These are phyloP conservation scores for Brachyopa scutellaris DNA, from an alignment of 2,888 invertebrate genomes.

Conservation along the genomic window DNA sequence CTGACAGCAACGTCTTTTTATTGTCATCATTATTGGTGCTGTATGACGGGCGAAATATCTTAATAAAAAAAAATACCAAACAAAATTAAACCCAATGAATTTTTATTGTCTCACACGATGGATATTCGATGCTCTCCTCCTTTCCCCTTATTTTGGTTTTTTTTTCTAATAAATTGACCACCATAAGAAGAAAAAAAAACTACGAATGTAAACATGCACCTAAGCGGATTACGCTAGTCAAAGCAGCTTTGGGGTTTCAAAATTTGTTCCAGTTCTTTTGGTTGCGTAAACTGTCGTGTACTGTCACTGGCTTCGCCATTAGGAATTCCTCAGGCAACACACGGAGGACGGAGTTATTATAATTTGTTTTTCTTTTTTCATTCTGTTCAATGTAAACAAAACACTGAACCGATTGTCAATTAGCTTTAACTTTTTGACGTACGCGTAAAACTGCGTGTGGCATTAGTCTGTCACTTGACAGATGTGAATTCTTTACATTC, in stretches of 20 bases:
- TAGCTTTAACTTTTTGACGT: constrained; percentile 40
- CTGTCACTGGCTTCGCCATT: neutral
- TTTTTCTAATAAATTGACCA: constrained; percentile 7
- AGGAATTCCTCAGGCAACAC: constrained; percentile 12
- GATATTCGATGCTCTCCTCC: constrained; percentile 10
- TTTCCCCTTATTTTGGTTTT: neutral
- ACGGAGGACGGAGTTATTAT: no score
- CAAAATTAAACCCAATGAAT: neutral
- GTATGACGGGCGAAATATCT: no score
- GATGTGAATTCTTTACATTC: constrained; percentile 27
- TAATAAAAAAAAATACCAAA: neutral
- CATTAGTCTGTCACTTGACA: constrained; percentile 34
- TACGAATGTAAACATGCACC: constrained; percentile 1
- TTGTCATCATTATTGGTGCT: no score
- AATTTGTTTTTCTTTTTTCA: neutral
- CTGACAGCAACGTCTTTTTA: neutral
- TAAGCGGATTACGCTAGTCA: constrained; percentile 38
- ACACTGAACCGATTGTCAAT: constrained; percentile 39
- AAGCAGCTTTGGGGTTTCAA: constrained; percentile 32
- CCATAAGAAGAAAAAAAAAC: neutral
- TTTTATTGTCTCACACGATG: constrained; percentile 8
- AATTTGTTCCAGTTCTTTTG: constrained; percentile 24
- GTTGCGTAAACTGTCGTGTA: neutral
- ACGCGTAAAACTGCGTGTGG: constrained; percentile 11
- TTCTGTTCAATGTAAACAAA: constrained; percentile 22